A percentile compares a stretch with the other conserved stretches of the same genome.
Evolutionary conservation across 2,888 invertebrate genomes (phyloP).

Genomic region (Tetragonula carbonaria): DNA sequence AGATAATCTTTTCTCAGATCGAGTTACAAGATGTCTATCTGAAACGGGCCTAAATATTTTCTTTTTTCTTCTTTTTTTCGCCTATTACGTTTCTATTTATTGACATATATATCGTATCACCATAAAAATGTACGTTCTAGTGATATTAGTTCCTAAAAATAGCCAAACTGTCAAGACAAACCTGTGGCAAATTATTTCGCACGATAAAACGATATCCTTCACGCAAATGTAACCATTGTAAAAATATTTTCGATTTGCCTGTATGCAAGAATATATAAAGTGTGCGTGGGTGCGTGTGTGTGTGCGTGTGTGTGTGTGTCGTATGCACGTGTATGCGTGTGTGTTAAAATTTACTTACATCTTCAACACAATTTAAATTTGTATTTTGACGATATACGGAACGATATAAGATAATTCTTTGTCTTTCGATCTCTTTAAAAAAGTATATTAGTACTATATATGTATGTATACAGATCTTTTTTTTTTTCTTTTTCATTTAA

Average conservation of each 20-base stretch:
- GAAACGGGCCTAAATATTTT: conserved; percentile 51
- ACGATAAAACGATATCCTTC: conserved; percentile 49
- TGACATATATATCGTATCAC: conserved; percentile 59
- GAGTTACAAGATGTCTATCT: conserved; percentile 28
- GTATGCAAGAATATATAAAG: conserved; percentile 51
- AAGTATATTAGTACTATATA: conserved; percentile 61
- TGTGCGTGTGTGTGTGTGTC: conserved; percentile 12
- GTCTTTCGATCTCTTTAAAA: conserved; percentile 51
- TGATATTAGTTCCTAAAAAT: conserved; percentile 72
- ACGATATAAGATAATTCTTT: conserved; percentile 35
- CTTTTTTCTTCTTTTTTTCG: conserved; percentile 1
- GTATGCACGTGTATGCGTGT: neutral
- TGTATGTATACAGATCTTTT: conserved; percentile 31
- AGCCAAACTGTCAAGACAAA: conserved; percentile 55
- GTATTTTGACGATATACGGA: conserved; percentile 29
- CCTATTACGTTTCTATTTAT: conserved; percentile 65
- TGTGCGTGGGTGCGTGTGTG: neutral
- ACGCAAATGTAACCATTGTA: conserved; percentile 51
- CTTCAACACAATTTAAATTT: conserved; percentile 48
- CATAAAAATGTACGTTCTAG: conserved; percentile 72
- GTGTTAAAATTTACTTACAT: conserved; percentile 28
- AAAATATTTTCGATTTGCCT: conserved; percentile 53
- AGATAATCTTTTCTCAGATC: conserved; percentile 1
- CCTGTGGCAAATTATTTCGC: conserved; percentile 69
- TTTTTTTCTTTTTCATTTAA: conserved; percentile 11